Base-by-base conservation (phyloP, 1,140 invertebrate genomes). In the Drosophila virilis region DNA sequence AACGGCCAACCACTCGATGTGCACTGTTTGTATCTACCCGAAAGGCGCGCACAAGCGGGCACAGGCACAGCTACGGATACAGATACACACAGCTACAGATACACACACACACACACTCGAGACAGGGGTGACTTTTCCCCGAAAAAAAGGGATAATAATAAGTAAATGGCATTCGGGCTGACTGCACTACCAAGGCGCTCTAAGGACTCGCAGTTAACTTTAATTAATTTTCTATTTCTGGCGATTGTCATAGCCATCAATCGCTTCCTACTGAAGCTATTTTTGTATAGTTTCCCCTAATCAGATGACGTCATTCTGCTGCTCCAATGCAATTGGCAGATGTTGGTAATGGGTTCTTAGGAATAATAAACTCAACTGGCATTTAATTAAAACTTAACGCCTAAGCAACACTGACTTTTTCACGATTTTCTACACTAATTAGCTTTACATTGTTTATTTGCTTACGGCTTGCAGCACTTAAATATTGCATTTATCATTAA, bases 1-100 rank as follows among this genome's bases (percentile, higher is more conserved):
- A 78, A 78, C 62, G 76, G 76, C 73, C 76, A 78, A 78, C 76
- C 76, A 78, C 76, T 78, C 76, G 73, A 55, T 76, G 48, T 76
- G 75, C 70, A 67, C 42, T 52, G 54, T 69, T 70, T 72, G 73
- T 76, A 75, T 76, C 76, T 78, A 78, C 76, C 72, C 76, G 52
- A 71, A 78, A 74, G 73, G 67, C 76, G 58, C 67, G 55, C 76
- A 70, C 58, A 70, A 28, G 35, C 35, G 22, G 22, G 22, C n/a
- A 57, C 45, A 58, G 15, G 12, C 17, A 70, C 67, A 62, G 32
- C 50, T 50, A 70, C 58, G 52, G 32, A 59, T 50, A 70, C 58
- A 60, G 54, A 45, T 38, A 59, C 45, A 28, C 45, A 69, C 7
- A 71, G 42, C 32, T 33, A 57, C 37, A 65, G 8, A 64, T 12